A percentile compares a stretch with the other conserved stretches of the same genome.
phyloP scores from a whole-genome alignment of 2,888 invertebrate genomes.

The Chrysolina americana region DNA sequence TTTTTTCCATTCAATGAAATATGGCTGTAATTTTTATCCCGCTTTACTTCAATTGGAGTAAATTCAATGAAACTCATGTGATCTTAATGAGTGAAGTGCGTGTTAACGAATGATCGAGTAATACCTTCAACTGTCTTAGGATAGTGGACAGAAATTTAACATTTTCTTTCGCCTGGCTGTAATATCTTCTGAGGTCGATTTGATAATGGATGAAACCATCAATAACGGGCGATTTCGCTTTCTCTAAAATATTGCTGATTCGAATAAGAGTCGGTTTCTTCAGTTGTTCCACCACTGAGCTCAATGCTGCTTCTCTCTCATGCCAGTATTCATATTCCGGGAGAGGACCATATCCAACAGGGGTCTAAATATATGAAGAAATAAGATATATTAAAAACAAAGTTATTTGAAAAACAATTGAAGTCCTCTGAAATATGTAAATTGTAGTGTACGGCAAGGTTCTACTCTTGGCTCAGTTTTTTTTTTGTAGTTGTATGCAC shows the following conservation, averaged over 20 bases:
- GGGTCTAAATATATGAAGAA: constrained; percentile 68
- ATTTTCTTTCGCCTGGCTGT: constrained; percentile 83
- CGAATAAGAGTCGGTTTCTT: constrained; percentile 79
- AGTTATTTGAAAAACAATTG: too few relatives aligned
- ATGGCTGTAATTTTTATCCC: too few relatives aligned
- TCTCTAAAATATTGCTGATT: constrained; percentile 75
- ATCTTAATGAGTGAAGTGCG: too few relatives aligned
- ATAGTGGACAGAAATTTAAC: constrained; percentile 83
- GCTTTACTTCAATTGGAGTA: too few relatives aligned
- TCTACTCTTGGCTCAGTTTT: too few relatives aligned
- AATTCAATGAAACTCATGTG: not conserved
- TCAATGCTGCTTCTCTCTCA: constrained; percentile 83
- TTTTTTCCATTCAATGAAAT: too few relatives aligned
- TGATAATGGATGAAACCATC: constrained; percentile 76
- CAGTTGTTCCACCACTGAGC: constrained; percentile 85
- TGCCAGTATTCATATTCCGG: constrained; percentile 92
- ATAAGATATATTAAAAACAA: too few relatives aligned
- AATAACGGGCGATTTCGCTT: constrained; percentile 72
- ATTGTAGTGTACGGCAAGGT: too few relatives aligned
- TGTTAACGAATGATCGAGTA: not conserved
- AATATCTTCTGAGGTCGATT: constrained; percentile 76
- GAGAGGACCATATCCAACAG: constrained; percentile 83
- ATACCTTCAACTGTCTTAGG: constrained; percentile 79
- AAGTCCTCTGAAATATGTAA: too few relatives aligned
- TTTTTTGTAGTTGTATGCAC: too few relatives aligned